phyloP scores from a whole-genome alignment of 2,888 invertebrate species.

The Clistopyga incitator region DNA sequence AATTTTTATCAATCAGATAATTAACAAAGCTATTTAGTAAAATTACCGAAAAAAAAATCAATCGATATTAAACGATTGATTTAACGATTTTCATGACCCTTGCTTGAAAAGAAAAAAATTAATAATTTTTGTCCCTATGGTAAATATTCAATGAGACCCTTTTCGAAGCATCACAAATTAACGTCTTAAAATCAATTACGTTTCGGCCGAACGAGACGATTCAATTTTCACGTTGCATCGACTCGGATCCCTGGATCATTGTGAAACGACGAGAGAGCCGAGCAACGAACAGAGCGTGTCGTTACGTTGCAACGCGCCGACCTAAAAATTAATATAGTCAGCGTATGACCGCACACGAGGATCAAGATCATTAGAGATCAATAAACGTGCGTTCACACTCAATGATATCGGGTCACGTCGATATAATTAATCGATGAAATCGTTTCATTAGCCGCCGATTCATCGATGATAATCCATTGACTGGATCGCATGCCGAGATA shows the following conservation, averaged over 20 bases:
- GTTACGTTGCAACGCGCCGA: neutral
- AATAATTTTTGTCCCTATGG: neutral
- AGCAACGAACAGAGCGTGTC: neutral
- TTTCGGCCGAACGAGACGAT: neutral
- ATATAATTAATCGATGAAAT: constrained; percentile 65
- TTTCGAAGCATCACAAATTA: neutral
- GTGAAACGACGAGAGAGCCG: neutral
- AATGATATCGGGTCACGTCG: constrained; percentile 32
- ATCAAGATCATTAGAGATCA: constrained; percentile 38
- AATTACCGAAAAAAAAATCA: too few relatives aligned
- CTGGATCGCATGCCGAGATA: constrained; percentile 19
- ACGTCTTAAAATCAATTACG: neutral
- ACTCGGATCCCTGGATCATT: neutral
- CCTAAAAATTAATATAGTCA: constrained; percentile 14
- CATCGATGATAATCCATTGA: constrained; percentile 64
- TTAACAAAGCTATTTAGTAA: too few relatives aligned
- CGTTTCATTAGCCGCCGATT: constrained; percentile 66
- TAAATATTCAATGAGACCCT: neutral
- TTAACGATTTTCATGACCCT: neutral
- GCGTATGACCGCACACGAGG: constrained; percentile 9
- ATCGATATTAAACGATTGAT: too few relatives aligned
- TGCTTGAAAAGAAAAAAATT: neutral
- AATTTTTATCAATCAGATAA: too few relatives aligned
- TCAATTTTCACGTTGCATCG: neutral
- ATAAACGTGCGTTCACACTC: constrained; percentile 43